Conservation (phyloP, 2,888 invertebrate genomes). For the Conus canariensis region DNA sequence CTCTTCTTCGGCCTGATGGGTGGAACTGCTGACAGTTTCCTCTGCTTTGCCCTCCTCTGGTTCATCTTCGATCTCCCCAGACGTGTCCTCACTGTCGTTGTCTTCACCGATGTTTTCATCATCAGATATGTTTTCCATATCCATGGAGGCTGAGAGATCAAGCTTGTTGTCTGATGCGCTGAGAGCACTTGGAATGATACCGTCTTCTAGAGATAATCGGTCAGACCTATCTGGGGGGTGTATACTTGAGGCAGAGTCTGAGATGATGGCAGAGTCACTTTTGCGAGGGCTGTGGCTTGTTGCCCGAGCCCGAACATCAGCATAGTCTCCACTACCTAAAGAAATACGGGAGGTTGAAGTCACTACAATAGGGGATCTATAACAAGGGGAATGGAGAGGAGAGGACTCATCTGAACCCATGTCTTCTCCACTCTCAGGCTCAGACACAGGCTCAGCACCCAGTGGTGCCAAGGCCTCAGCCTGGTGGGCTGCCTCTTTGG, state of each 20-base stretch:
- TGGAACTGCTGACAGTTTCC: constrained; percentile 29
- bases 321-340: constrained; percentile 16
- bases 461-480: constrained; percentile 33
- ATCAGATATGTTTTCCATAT: constrained; percentile 54
- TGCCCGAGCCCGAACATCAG: neutral
- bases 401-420: constrained; percentile 43
- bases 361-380: constrained; percentile 22
- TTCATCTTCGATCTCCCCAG: constrained; percentile 20
- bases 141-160: constrained; percentile 33
- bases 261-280: constrained; percentile 9
- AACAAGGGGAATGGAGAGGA: constrained; percentile 8
- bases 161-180: constrained; percentile 11
- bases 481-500: constrained; percentile 39
- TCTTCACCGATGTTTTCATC: constrained; percentile 50
- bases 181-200: neutral
- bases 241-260: constrained; percentile 19
- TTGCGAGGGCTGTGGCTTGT: constrained; percentile 3
- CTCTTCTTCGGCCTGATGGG: constrained; percentile 13
- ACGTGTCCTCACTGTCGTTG: constrained; percentile 44
- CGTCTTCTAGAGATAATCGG: constrained; percentile 10
- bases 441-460: constrained; percentile 41
- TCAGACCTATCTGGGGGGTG: constrained; percentile 8
- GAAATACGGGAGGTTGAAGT: constrained; percentile 35
- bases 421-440: constrained; percentile 43
- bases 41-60: constrained; percentile 27